Evolutionary conservation across 2,888 invertebrate species (phyloP), one percentile per base, ranked within the genome.

Genomic region (Diaperis boleti): DNA sequence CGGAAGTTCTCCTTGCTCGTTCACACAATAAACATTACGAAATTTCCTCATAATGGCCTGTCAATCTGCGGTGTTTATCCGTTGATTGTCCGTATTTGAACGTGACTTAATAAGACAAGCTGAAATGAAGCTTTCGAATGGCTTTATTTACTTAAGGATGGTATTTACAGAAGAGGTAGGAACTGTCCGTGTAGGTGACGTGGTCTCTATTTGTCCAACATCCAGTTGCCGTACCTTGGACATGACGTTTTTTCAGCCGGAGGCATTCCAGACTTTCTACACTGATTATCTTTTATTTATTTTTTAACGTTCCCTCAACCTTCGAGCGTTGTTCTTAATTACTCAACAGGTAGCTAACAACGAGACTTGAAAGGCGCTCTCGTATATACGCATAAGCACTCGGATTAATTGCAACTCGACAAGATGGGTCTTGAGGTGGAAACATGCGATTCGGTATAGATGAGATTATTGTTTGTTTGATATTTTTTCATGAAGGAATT

Each of bases 141-240:
- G 63, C 65, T 69, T 60, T 70, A 64, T 70, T 70, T 68, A 63
- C 66, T 70, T 61, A 65, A 66, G 66, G 59, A 64, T 63, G 65
- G 68, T 67, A 68, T 69, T 69, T 68, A 69, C 65, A 35, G 65
- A 68, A 33, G 64, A 68, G 64, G 70, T 57, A 59, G 47, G 62
- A 63, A 47, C 52, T 44, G 59, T 52, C 44, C 52, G 59, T 61
- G 61, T 61, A 61, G 61, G 61, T 61, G 61, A 61, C 61, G 61
- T 61, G 52, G 42, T 44, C 52, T 17, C 52, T 61, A 55, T 61
- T 61, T 61, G 61, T 55, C 61, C 61, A 61, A 50, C 14, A 41
- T 41, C 59, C 59, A 31, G 49, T 59, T 42, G 50, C 52, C 26
- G 13, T 55, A 22, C 33, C 37, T 52, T 37, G 59, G 59, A 49